Conservation (phyloP, 2,797 vertebrate genomes). For the Spinus olivaceus region DNA sequence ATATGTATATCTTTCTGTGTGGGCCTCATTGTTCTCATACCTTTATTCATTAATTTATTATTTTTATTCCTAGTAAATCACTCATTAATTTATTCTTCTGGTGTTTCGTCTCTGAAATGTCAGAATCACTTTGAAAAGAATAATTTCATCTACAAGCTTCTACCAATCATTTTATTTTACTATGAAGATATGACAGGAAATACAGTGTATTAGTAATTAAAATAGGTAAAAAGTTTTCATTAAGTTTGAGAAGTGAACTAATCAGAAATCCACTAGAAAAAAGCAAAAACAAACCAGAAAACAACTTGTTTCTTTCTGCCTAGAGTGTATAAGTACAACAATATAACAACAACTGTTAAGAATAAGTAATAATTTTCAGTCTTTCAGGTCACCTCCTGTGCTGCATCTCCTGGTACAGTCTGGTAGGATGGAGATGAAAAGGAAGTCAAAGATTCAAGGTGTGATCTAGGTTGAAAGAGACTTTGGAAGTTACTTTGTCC, state of each 20-base stretch:
- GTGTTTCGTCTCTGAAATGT: neutral
- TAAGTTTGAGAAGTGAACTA: neutral
- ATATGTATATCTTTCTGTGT: neutral
- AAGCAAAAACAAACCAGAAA: rapidly evolving
- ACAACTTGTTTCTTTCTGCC: neutral
- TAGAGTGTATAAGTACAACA: neutral
- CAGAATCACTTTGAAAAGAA: neutral
- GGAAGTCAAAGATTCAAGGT: neutral
- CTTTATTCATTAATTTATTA: neutral
- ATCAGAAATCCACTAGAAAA: neutral
- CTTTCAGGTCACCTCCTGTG: neutral
- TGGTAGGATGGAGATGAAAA: neutral
- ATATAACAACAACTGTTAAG: neutral
- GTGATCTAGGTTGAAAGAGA: neutral
- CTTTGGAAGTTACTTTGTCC: neutral
- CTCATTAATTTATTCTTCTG: neutral
- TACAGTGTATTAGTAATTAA: neutral
- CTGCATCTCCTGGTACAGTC: neutral
- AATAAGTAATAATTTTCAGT: neutral
- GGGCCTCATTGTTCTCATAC: neutral
- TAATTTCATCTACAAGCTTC: neutral
- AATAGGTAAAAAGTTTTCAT: neutral
- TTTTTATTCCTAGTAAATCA: neutral
- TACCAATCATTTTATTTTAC: neutral
- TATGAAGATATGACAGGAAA: neutral